phyloP scores from a whole-genome alignment of 2,888 invertebrate species.

The Lasioglossum lativentre region DNA sequence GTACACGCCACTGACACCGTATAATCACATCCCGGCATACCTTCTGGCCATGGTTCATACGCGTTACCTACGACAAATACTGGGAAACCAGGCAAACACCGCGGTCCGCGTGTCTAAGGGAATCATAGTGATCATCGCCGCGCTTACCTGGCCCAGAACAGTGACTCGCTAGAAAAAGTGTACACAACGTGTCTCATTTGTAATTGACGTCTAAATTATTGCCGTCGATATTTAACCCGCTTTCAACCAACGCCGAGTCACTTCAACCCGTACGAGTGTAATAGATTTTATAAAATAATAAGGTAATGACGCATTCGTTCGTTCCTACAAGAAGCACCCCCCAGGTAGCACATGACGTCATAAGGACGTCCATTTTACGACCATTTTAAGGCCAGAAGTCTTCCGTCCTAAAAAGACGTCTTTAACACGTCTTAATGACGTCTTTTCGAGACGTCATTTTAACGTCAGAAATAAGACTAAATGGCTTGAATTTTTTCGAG shows the following conservation, averaged over 20 bases:
- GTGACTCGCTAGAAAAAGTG: background rate
- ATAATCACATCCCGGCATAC: constrained; percentile 80
- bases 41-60: constrained; percentile 77
- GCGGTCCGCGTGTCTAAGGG: background rate
- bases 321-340: background rate
- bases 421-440: too few relatives aligned
- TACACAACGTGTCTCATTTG: background rate
- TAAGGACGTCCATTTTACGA: too few relatives aligned
- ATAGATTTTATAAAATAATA: background rate
- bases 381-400: too few relatives aligned
- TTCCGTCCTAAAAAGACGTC: too few relatives aligned
- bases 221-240: background rate
- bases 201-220: background rate
- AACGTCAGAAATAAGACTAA: too few relatives aligned
- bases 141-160: background rate
- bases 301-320: background rate
- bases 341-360: too few relatives aligned
- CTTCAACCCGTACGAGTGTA: background rate
- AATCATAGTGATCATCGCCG: background rate
- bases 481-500: too few relatives aligned
- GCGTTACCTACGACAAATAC: constrained; percentile 74
- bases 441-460: too few relatives aligned
- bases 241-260: background rate
- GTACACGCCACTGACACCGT: constrained; percentile 80
- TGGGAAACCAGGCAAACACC: constrained; percentile 60